Evolutionary conservation across 2,888 invertebrate genomes (phyloP).

Genomic region (Ophion ellenae): DNA sequence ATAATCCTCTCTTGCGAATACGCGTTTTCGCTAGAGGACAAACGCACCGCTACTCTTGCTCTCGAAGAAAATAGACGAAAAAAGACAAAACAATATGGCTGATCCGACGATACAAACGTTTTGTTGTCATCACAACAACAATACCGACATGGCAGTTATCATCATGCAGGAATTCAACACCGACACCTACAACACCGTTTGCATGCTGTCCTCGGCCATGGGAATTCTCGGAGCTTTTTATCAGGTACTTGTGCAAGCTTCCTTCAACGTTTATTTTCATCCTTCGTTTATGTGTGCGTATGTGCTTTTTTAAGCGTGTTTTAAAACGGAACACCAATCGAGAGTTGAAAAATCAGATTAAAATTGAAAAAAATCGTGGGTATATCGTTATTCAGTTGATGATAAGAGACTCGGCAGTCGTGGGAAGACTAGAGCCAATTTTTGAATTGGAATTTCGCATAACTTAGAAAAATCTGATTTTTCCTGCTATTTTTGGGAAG

Average conservation of each 20-base stretch:
- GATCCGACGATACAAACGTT: constrained; percentile 94
- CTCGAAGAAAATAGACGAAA: neutral
- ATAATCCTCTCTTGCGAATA: neutral
- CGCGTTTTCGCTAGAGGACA: neutral
- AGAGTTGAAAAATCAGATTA: too few species aligned
- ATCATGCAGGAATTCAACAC: constrained; percentile 91
- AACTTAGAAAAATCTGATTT: too few species aligned
- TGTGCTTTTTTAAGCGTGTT: neutral
- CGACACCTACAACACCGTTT: constrained; percentile 89
- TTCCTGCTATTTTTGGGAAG: too few species aligned
- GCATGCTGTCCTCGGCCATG: constrained; percentile 89
- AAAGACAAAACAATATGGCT: constrained; percentile 85
- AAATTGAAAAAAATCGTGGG: too few species aligned
- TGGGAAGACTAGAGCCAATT: too few species aligned
- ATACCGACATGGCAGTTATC: constrained; percentile 87
- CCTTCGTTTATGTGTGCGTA: constrained; percentile 23
- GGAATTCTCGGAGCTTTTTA: constrained; percentile 91
- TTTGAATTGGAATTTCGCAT: too few species aligned
- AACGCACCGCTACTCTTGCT: neutral
- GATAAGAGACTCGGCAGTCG: too few species aligned
- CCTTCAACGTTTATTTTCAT: neutral
- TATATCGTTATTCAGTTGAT: too few species aligned
- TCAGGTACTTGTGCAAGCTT: constrained; percentile 86
- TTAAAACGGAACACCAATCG: too few species aligned
- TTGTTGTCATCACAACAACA: constrained; percentile 90